Evolutionary conservation across 1,140 invertebrate species (phyloP).

Genomic region (Brevipalpus yothersi): DNA sequence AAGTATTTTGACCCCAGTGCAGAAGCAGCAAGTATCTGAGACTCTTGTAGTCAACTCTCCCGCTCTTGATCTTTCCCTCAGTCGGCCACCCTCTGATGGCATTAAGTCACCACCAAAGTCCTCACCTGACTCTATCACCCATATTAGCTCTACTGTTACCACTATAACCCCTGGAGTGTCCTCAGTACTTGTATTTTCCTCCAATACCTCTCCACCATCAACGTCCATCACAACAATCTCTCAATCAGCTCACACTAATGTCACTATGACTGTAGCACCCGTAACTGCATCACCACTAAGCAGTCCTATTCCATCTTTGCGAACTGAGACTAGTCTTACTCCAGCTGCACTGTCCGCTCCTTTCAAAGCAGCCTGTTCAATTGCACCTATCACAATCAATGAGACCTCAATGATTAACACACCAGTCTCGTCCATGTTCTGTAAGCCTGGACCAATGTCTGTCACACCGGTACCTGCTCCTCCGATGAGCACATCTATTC

Average conservation of each 20-base stretch:
- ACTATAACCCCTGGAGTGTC: too few species aligned
- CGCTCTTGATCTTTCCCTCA: neutral
- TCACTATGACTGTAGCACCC: too few species aligned
- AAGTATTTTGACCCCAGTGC: neutral
- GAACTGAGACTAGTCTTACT: too few species aligned
- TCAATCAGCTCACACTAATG: too few species aligned
- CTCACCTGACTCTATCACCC: too few species aligned
- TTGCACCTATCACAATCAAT: neutral
- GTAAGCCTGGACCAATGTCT: neutral
- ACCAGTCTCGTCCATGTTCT: neutral
- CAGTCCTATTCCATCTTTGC: too few species aligned
- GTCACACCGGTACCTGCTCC: neutral
- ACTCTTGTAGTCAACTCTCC: neutral
- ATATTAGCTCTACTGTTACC: too few species aligned
- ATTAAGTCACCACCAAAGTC: neutral
- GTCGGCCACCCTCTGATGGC: neutral
- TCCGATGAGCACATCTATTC: neutral
- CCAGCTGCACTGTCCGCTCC: neutral
- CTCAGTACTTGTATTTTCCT: too few species aligned
- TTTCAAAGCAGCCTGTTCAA: neutral
- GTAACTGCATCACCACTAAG: too few species aligned
- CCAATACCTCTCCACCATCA: neutral
- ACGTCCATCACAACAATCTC: too few species aligned
- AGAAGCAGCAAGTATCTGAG: neutral
- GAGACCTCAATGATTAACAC: neutral